Evolutionary conservation across 2,113 vertebrate genomes (phyloP).

Genomic region (Ictalurus furcatus): DNA sequence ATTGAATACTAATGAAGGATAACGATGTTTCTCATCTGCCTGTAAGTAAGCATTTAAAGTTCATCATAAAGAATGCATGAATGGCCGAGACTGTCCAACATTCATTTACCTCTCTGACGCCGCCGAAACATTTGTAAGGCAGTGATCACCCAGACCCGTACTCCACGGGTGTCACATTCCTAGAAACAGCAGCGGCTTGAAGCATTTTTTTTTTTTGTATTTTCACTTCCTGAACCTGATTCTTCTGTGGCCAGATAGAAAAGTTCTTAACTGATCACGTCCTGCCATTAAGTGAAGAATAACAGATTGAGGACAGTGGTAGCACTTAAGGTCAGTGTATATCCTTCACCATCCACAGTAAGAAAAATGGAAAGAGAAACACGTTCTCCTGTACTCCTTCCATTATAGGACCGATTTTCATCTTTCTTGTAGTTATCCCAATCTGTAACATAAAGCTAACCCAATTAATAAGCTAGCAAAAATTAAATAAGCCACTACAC

Average conservation of each 20-base stretch:
- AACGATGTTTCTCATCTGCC: neutral
- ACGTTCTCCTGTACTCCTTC: neutral
- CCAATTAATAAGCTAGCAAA: neutral
- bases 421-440: neutral
- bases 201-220: neutral
- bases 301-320: neutral
- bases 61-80: neutral
- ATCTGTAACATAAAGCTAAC: neutral
- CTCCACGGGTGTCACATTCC: neutral
- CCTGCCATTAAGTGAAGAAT: neutral
- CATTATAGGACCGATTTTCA: no score
- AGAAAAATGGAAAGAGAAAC: neutral
- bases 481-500: neutral
- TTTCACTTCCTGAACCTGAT: neutral
- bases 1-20: constrained; percentile 18
- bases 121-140: neutral
- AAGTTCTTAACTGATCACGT: neutral
- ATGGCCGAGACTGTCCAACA: neutral
- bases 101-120: neutral
- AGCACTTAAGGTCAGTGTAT: neutral
- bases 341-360: neutral
- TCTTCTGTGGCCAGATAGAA: neutral
- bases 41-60: constrained; percentile 14
- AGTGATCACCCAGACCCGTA: neutral
- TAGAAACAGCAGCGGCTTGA: neutral